Percentiles rank a stretch among this genome's conserved stretches.
phyloP scores from a whole-genome alignment of 30 jellyfish, hydroid and myxozoan species.

The Aurelia aurita region DNA sequence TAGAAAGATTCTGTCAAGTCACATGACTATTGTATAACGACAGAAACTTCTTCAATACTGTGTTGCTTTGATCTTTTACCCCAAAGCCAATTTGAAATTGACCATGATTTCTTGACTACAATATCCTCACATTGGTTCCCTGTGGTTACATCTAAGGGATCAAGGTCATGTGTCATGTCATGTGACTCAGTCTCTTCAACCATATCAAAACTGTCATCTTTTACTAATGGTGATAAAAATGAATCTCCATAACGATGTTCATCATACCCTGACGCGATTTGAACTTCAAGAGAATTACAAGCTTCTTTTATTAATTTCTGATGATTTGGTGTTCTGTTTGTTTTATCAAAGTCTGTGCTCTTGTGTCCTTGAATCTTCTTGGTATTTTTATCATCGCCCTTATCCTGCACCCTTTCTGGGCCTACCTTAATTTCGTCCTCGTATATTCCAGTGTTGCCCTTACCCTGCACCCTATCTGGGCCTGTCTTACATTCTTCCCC shows the following conservation, averaged over 20 bases:
- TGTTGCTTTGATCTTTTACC: constrained; percentile 6
- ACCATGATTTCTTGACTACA: constrained; percentile 70
- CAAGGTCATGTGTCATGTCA: background rate
- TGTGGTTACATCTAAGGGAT: background rate
- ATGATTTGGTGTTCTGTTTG: background rate
- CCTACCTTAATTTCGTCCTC: too few relatives aligned
- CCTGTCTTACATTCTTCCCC: too few relatives aligned
- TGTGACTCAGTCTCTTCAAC: background rate
- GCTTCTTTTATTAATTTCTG: background rate
- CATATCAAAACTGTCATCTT: background rate
- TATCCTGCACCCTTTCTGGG: too few relatives aligned
- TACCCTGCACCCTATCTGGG: too few relatives aligned
- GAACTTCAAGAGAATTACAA: constrained; percentile 45
- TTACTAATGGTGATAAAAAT: constrained; percentile 39
- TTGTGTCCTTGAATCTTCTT: too few relatives aligned
- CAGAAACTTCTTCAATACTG: constrained; percentile 18
- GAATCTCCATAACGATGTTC: constrained; percentile 47
- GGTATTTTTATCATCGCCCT: too few relatives aligned
- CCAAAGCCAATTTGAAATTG: constrained; percentile 61
- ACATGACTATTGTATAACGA: constrained; percentile 27
- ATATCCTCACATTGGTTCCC: constrained; percentile 30
- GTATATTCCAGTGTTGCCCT: too few relatives aligned
- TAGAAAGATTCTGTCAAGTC: background rate
- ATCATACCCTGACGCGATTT: constrained; percentile 26
- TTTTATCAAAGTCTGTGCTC: too few relatives aligned